Conservation (phyloP, 1,140 invertebrate species). For the Pollicipes pollicipes region DNA sequence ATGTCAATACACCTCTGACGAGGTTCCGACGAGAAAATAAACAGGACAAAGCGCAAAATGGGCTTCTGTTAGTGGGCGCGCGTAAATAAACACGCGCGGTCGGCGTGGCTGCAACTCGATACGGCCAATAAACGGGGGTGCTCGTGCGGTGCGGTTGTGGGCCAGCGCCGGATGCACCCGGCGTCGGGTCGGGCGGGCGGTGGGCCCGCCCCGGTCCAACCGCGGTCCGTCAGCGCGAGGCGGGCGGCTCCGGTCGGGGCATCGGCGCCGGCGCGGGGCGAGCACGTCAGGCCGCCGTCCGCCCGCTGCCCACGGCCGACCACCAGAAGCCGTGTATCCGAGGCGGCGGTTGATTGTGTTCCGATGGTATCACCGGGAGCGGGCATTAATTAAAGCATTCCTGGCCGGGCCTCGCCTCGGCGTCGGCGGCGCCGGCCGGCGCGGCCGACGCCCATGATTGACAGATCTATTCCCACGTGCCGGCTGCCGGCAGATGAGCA, state of each 20-base stretch:
- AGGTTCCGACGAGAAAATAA: background rate
- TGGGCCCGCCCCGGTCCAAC: too few relatives aligned
- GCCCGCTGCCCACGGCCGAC: too few relatives aligned
- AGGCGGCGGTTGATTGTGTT: too few relatives aligned
- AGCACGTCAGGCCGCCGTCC: too few relatives aligned
- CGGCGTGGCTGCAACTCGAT: background rate
- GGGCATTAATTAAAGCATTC: background rate
- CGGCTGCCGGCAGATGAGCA: background rate
- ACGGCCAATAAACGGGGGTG: background rate
- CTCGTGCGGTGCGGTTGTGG: too few relatives aligned
- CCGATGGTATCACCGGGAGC: background rate
- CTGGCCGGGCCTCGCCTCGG: background rate
- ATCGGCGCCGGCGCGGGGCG: too few relatives aligned
- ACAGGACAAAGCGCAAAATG: background rate
- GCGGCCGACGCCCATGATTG: background rate
- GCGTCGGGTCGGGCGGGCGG: too few relatives aligned
- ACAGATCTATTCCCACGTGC: background rate
- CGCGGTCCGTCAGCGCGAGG: too few relatives aligned
- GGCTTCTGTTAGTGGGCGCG: background rate
- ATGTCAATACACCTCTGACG: background rate
- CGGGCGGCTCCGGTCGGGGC: too few relatives aligned
- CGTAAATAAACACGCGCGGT: background rate
- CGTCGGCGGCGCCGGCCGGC: too few relatives aligned
- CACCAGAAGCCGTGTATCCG: too few relatives aligned
- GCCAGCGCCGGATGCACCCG: too few relatives aligned